Percentiles rank a stretch among this genome's conserved stretches.
Evolutionary conservation across 1,140 invertebrate species (phyloP).

Genomic region (Brachionus plicatilis): DNA sequence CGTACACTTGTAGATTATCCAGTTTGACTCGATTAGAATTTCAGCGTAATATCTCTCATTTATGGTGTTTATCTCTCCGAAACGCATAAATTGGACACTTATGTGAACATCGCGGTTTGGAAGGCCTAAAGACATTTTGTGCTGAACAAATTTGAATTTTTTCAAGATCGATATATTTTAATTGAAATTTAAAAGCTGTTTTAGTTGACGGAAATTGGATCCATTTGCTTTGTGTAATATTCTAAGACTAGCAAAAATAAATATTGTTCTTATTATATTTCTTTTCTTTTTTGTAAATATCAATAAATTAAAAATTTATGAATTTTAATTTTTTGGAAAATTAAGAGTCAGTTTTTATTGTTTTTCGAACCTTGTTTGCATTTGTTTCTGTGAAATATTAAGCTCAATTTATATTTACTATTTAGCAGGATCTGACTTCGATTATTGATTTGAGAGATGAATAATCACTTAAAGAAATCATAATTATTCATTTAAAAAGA

Average conservation of each 20-base stretch:
- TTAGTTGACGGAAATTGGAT: neutral
- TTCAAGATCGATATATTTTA: neutral
- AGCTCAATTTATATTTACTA: neutral
- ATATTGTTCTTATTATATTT: neutral
- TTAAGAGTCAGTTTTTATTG: neutral
- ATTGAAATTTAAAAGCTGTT: neutral
- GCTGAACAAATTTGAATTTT: neutral
- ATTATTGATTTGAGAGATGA: neutral
- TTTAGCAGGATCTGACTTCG: neutral
- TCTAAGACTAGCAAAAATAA: neutral
- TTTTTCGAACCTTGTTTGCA: neutral
- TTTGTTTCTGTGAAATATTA: neutral
- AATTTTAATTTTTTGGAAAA: neutral
- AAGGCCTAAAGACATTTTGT: neutral
- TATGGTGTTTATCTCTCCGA: conserved; percentile 18
- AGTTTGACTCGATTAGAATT: neutral
- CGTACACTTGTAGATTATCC: neutral
- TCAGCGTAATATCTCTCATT: conserved; percentile 18
- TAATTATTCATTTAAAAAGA: too few species aligned
- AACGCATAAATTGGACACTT: neutral
- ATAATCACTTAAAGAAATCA: neutral
- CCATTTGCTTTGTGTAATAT: neutral
- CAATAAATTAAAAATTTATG: neutral
- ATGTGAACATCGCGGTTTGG: neutral
- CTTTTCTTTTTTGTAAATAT: neutral